phyloP scores from a whole-genome alignment of 2,113 vertebrate genomes.

The Nanorana parkeri region DNA sequence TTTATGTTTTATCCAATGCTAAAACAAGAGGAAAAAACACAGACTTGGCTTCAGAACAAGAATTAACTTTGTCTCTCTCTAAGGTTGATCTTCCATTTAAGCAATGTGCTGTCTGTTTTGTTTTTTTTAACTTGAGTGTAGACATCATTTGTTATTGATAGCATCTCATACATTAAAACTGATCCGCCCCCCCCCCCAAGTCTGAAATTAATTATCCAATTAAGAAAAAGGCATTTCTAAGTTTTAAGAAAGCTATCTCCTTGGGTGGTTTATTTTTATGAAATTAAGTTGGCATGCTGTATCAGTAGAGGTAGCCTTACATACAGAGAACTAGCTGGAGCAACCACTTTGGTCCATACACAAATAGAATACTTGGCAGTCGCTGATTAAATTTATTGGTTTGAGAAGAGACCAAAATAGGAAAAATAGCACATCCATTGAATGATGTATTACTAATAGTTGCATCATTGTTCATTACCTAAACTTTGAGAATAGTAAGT shows the following conservation, averaged over 20 bases:
- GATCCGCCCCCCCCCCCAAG: slow-evolving; percentile 9
- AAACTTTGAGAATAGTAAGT: slow-evolving; percentile 4
- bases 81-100: slow-evolving; percentile 27
- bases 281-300: slow-evolving; percentile 29
- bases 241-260: slow-evolving; percentile 16
- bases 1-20: no score
- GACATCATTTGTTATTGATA: slow-evolving; percentile 47
- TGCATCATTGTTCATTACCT: slow-evolving; percentile 27
- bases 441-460: slow-evolving; percentile 6
- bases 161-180: slow-evolving; percentile 43
- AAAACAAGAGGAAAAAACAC: background rate
- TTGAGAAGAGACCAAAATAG: slow-evolving; percentile 36
- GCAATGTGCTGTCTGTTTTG: slow-evolving; percentile 9
- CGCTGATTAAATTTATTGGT: slow-evolving; percentile 21
- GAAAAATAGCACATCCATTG: slow-evolving; percentile 13
- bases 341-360: slow-evolving; percentile 20
- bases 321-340: slow-evolving; percentile 15
- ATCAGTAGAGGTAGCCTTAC: background rate
- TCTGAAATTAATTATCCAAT: slow-evolving; percentile 50
- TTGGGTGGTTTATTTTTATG: slow-evolving; percentile 45
- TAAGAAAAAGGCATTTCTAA: background rate
- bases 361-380: slow-evolving; percentile 36
- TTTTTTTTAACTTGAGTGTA: slow-evolving; percentile 24
- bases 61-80: no score
- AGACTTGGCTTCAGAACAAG: no score